A percentile compares a stretch with the other conserved stretches of the same genome.
These are phyloP conservation scores for Onchidella celtica DNA, from an alignment of 2,888 invertebrate genomes.

Conservation along the genomic window DNA sequence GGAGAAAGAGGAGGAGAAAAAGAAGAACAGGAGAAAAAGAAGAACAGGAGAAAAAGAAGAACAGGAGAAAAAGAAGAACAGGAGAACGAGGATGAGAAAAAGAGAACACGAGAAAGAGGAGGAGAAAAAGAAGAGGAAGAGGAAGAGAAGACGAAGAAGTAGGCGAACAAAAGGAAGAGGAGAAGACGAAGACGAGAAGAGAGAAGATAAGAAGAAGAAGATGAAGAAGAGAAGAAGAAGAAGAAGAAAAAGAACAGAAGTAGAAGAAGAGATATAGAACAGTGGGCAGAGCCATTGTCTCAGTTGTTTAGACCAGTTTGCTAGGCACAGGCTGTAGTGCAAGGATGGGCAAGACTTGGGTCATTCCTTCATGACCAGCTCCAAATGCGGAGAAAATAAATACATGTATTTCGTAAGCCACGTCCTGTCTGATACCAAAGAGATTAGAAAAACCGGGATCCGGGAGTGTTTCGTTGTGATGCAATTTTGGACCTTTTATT, in stretches of 20 bases:
- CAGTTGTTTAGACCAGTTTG: too few species aligned
- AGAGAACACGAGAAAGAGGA: background rate
- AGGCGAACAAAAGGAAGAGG: background rate
- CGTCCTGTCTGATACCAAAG: too few species aligned
- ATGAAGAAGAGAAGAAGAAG: background rate
- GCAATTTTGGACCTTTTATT: too few species aligned
- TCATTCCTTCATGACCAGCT: too few species aligned
- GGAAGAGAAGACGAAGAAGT: background rate
- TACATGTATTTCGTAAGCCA: too few species aligned
- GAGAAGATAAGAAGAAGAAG: background rate
- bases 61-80: slow-evolving; percentile 2
- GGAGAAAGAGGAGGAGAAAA: slow-evolving; percentile 1
- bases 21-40: background rate
- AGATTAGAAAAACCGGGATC: too few species aligned
- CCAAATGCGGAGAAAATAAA: too few species aligned
- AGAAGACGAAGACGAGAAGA: background rate
- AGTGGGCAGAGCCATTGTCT: too few species aligned
- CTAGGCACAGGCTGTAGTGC: too few species aligned
- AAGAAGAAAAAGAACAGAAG: background rate
- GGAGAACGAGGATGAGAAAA: background rate
- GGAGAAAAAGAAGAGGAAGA: too few species aligned
- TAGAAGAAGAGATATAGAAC: background rate
- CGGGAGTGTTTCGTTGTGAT: too few species aligned
- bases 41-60: background rate
- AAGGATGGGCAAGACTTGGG: too few species aligned